Percentiles rank a stretch among this genome's conserved stretches.
These are phyloP conservation scores for Sebastes glaucus DNA, from an alignment of 2,797 vertebrate genomes.

Conservation along the genomic window DNA sequence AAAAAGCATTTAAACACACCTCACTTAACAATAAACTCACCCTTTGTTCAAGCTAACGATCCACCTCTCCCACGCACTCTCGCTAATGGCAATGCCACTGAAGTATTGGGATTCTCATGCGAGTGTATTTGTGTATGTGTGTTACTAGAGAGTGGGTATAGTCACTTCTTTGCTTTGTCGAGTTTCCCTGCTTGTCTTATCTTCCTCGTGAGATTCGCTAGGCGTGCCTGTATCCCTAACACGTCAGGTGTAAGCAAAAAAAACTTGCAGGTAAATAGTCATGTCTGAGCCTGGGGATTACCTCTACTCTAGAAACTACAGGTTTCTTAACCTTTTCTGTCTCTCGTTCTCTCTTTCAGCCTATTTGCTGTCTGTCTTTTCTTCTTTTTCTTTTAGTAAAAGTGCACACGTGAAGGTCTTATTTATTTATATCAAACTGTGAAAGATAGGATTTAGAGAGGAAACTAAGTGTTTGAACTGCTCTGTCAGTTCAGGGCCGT, in stretches of 20 bases:
- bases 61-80: constrained; percentile 50
- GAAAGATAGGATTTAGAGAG: neutral
- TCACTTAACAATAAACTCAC: constrained; percentile 60
- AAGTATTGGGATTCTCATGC: constrained; percentile 36
- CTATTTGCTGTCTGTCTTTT: neutral
- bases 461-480: neutral
- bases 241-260: constrained; percentile 13
- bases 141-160: neutral
- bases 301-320: neutral
- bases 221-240: constrained; percentile 18
- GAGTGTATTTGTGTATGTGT: neutral
- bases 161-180: constrained; percentile 19
- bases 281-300: constrained; percentile 66
- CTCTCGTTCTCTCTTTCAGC: neutral
- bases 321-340: constrained; percentile 19
- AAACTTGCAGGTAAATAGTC: constrained; percentile 57
- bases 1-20: constrained; percentile 64
- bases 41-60: constrained; percentile 64
- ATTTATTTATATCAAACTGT: neutral
- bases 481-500: neutral
- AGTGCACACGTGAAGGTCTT: neutral
- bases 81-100: constrained; percentile 22
- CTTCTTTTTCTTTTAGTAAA: neutral
- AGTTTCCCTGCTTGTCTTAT: constrained; percentile 5
- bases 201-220: neutral